Evolutionary conservation across 2,888 invertebrate species (phyloP).

Genomic region (Drosophila stalkeri): DNA sequence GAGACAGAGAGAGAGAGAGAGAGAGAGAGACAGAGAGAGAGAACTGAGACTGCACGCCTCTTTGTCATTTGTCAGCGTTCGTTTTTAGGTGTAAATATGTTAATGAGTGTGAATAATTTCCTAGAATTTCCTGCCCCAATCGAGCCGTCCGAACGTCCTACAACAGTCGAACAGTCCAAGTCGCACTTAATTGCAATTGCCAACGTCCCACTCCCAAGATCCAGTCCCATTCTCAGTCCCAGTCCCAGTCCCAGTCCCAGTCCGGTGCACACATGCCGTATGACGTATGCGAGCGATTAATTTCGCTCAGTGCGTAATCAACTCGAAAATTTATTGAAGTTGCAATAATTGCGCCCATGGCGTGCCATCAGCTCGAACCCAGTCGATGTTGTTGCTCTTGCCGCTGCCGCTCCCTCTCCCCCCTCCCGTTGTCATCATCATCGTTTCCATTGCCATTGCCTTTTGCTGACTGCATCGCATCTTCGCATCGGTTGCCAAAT

Average conservation of each 20-base stretch:
- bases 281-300: constrained; percentile 75
- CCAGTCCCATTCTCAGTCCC: background rate
- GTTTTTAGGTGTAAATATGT: constrained; percentile 79
- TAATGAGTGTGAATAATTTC: constrained; percentile 77
- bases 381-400: background rate
- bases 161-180: constrained; percentile 37
- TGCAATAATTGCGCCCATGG: constrained; percentile 75
- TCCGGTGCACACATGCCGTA: constrained; percentile 46
- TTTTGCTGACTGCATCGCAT: constrained; percentile 23
- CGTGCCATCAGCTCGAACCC: constrained; percentile 23
- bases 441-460: constrained; percentile 8
- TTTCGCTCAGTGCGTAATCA: constrained; percentile 76
- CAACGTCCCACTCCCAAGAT: background rate
- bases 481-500: constrained; percentile 39
- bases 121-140: constrained; percentile 57
- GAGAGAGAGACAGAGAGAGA: background rate
- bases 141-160: background rate
- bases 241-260: background rate
- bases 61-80: constrained; percentile 72
- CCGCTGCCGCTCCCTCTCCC: background rate
- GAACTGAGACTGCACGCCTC: constrained; percentile 54
- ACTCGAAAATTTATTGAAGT: constrained; percentile 78
- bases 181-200: constrained; percentile 73
- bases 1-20: background rate
- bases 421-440: background rate